Percentiles rank a stretch among this genome's conserved stretches.
Evolutionary conservation across 1,140 invertebrate genomes (phyloP).

Genomic region (Acromyrmex echinatior): DNA sequence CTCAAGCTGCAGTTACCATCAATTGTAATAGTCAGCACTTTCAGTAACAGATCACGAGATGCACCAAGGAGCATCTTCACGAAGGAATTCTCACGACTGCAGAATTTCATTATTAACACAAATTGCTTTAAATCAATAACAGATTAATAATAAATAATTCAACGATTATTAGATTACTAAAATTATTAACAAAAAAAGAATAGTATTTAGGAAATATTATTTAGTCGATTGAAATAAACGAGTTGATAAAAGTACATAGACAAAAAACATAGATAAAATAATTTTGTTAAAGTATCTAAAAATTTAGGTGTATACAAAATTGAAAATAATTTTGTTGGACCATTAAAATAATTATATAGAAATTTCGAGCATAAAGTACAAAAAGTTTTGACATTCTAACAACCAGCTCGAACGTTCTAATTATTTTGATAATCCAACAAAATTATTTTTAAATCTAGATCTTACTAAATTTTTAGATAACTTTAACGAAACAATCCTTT

Average conservation of each 20-base stretch:
- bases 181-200: not conserved
- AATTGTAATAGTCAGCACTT: conserved; percentile 58
- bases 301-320: too few species aligned
- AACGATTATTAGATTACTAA: not conserved
- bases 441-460: too few species aligned
- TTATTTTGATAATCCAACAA: too few species aligned
- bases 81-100: conserved; percentile 11
- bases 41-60: conserved; percentile 37
- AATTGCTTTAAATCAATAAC: conserved; percentile 13
- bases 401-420: too few species aligned
- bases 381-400: too few species aligned
- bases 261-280: not conserved
- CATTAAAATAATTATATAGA: too few species aligned
- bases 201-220: not conserved
- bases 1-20: conserved; percentile 55
- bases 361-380: too few species aligned
- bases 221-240: not conserved
- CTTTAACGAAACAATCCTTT: too few species aligned
- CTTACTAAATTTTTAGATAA: too few species aligned
- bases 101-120: conserved; percentile 8
- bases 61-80: not conserved
- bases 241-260: not conserved
- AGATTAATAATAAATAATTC: not conserved
- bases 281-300: too few species aligned
- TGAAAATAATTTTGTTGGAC: too few species aligned